Evolutionary conservation across 2,113 vertebrate genomes (phyloP).

Genomic region (Fregata magnificens): DNA sequence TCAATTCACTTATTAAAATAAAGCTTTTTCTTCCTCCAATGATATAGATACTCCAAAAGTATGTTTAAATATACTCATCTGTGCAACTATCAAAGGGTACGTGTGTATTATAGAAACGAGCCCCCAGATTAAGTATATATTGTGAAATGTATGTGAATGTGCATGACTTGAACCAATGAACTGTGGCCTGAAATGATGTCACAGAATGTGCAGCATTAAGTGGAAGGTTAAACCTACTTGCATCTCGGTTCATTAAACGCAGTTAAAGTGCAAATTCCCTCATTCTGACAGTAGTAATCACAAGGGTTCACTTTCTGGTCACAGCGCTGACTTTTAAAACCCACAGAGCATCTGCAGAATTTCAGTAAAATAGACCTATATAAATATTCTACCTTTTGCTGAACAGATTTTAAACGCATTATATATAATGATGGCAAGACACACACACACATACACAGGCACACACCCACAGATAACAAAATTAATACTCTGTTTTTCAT

Average conservation of each 20-base stretch:
- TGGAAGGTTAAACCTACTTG: slow-evolving; percentile 98
- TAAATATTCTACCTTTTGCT: slow-evolving; percentile 75
- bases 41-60: slow-evolving; percentile 7
- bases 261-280: slow-evolving; percentile 99
- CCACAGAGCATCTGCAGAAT: slow-evolving; percentile 99
- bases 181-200: slow-evolving; percentile 82
- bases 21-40: not conserved
- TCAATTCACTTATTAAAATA: not conserved
- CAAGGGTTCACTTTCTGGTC: slow-evolving; percentile 99
- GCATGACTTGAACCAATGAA: slow-evolving; percentile 79
- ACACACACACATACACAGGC: not conserved
- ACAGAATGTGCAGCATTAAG: slow-evolving; percentile 80
- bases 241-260: slow-evolving; percentile 99
- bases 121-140: slow-evolving; percentile 67
- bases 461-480: not conserved
- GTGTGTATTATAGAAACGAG: slow-evolving; percentile 70
- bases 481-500: not conserved
- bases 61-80: slow-evolving; percentile 46
- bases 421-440: slow-evolving; percentile 48
- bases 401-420: slow-evolving; percentile 64
- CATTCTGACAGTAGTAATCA: slow-evolving; percentile 99
- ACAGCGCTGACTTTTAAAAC: slow-evolving; percentile 99
- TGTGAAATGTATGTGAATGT: slow-evolving; percentile 78
- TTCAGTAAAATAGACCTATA: slow-evolving; percentile 88
- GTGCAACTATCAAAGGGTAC: slow-evolving; percentile 60